phyloP scores from a whole-genome alignment of 2,797 vertebrate species.

The Pelobates cultripes region DNA sequence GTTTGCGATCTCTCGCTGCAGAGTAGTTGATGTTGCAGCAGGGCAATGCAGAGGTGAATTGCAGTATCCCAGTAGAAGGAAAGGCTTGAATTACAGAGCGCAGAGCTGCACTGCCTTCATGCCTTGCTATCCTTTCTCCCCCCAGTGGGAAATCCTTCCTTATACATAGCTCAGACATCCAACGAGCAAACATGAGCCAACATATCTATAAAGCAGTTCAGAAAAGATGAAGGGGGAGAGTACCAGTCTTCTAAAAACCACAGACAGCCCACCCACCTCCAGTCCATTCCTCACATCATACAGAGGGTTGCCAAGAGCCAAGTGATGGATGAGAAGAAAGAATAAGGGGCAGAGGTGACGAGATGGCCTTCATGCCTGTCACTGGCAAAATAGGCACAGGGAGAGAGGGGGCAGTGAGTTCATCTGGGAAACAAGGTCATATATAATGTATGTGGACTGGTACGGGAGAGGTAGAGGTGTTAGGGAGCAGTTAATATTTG shows the following conservation, averaged over 20 bases:
- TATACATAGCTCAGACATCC: neutral
- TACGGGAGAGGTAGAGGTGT: neutral
- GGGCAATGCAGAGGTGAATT: conserved; percentile 44
- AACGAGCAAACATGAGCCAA: neutral
- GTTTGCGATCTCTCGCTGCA: conserved; percentile 16
- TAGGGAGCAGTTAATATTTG: neutral
- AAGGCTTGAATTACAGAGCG: conserved; percentile 23
- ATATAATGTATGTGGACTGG: neutral
- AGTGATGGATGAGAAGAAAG: neutral
- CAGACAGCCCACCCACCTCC: neutral
- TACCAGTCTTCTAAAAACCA: neutral
- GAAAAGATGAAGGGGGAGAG: neutral
- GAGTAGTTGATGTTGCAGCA: conserved; percentile 30
- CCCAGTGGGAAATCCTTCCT: neutral
- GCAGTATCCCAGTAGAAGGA: conserved; percentile 18
- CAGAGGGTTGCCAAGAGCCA: conserved; percentile 18
- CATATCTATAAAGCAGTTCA: neutral
- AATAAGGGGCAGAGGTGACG: neutral
- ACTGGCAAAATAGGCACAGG: too few relatives aligned
- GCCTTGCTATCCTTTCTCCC: neutral
- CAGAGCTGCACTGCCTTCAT: neutral
- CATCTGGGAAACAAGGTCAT: too few relatives aligned
- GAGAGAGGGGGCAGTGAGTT: neutral
- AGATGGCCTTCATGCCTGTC: neutral
- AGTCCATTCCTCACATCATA: neutral